Conservation (phyloP, 2,113 vertebrate genomes). For the Rana temporaria region DNA sequence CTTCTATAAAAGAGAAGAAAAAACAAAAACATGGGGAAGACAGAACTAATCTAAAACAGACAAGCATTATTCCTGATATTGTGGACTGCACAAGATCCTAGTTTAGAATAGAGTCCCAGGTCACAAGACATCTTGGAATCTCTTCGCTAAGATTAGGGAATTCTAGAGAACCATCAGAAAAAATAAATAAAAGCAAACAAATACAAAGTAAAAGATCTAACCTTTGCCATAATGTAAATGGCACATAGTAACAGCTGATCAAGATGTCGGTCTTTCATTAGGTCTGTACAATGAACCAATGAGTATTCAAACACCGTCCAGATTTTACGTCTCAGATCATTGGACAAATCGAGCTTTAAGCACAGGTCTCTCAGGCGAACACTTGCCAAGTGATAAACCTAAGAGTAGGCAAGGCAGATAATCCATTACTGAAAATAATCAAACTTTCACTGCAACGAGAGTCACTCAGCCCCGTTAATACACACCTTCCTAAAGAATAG, state of each 20-base stretch:
- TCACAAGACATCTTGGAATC: too few relatives aligned
- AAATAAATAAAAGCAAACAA: background rate
- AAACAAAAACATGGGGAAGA: too few relatives aligned
- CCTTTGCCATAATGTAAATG: slow-evolving; percentile 93
- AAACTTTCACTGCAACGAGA: background rate
- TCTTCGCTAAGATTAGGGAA: too few relatives aligned
- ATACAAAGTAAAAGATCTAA: slow-evolving; percentile 56
- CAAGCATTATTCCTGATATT: too few relatives aligned
- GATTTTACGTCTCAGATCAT: slow-evolving; percentile 90
- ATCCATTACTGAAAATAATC: background rate
- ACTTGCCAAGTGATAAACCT: slow-evolving; percentile 96
- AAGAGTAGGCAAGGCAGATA: slow-evolving; percentile 12
- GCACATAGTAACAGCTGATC: slow-evolving; percentile 96
- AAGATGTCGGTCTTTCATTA: slow-evolving; percentile 92
- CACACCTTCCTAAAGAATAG: slow-evolving; percentile 95
- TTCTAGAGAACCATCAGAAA: background rate
- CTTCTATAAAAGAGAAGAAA: too few relatives aligned
- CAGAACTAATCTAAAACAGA: too few relatives aligned
- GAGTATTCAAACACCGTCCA: slow-evolving; percentile 96
- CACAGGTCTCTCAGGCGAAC: slow-evolving; percentile 93
- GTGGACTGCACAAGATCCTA: too few relatives aligned
- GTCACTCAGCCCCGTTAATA: too few relatives aligned
- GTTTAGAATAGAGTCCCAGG: too few relatives aligned
- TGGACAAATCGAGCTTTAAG: slow-evolving; percentile 86
- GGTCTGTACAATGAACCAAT: slow-evolving; percentile 84